Conservation (phyloP, 2,113 vertebrate genomes). For the Brachionichthys hirsutus region DNA sequence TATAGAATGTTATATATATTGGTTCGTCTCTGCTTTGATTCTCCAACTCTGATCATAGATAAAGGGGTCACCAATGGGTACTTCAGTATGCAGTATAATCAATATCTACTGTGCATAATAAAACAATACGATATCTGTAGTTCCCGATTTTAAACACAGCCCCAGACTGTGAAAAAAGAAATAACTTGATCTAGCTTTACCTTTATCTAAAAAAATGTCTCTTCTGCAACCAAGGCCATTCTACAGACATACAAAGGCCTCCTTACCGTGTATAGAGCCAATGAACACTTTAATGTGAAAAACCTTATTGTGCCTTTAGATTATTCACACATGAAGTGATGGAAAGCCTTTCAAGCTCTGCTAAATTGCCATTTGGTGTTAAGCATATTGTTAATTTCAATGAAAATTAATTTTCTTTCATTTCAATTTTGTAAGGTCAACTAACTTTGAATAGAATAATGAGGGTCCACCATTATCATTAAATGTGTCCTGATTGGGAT, state of each 20-base stretch:
- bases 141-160: conserved; percentile 20
- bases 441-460: conserved; percentile 74
- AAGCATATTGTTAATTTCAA: conserved; percentile 75
- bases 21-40: conserved; percentile 64
- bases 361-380: conserved; percentile 62
- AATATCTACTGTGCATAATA: conserved; percentile 70
- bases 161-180: neutral
- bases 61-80: conserved; percentile 70
- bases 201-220: conserved; percentile 5
- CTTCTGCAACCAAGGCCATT: conserved; percentile 1
- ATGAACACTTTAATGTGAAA: conserved; percentile 22
- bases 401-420: conserved; percentile 77
- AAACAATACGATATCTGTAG: conserved; percentile 28
- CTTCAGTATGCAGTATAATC: conserved; percentile 67
- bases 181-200: too few species aligned
- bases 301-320: conserved; percentile 24
- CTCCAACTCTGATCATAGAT: conserved; percentile 63
- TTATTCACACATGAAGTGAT: conserved; percentile 34
- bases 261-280: conserved; percentile 16
- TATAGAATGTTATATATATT: conserved; percentile 73
- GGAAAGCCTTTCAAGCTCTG: conserved; percentile 65
- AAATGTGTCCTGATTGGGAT: conserved; percentile 75
- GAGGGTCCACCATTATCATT: conserved; percentile 71
- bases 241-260: conserved; percentile 2
- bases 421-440: conserved; percentile 77